A percentile compares a stretch with the other conserved stretches of the same genome.
Evolutionary conservation across 2,888 invertebrate genomes (phyloP).

Genomic region (Tillus elongatus): DNA sequence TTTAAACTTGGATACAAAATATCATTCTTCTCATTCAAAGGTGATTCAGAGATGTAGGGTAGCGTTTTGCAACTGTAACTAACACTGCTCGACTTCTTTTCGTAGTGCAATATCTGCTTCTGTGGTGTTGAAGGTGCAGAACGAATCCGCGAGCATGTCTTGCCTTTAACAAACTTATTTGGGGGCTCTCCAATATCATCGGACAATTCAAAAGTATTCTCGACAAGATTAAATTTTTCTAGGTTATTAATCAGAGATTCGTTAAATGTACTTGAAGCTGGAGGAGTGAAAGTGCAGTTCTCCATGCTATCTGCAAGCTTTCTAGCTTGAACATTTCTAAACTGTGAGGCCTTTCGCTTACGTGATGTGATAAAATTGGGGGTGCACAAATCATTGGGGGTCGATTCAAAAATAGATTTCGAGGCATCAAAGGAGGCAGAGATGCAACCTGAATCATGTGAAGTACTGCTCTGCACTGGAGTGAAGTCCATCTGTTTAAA

Average conservation of each 20-base stretch:
- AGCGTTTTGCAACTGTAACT: constrained; percentile 19
- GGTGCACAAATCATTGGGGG: constrained; percentile 21
- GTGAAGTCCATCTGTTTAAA: constrained; percentile 12
- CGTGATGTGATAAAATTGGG: constrained; percentile 20
- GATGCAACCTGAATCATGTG: constrained; percentile 20
- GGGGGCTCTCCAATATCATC: constrained; percentile 2
- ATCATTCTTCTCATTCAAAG: constrained; percentile 29
- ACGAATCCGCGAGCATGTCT: constrained; percentile 8
- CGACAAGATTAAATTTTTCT: constrained; percentile 25
- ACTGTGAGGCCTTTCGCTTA: constrained; percentile 27
- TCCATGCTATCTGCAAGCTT: constrained; percentile 22
- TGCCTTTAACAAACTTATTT: background rate
- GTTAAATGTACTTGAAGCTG: constrained; percentile 34
- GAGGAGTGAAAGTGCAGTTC: constrained; percentile 21
- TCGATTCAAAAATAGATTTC: constrained; percentile 20
- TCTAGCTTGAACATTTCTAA: constrained; percentile 15
- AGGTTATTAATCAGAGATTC: constrained; percentile 32
- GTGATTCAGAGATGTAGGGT: constrained; percentile 25
- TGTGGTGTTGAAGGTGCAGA: constrained; percentile 25
- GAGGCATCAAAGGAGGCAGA: constrained; percentile 17
- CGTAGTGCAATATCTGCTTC: constrained; percentile 17
- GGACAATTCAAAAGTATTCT: constrained; percentile 11
- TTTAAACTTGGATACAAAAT: constrained; percentile 33
- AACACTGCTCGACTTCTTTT: constrained; percentile 7
- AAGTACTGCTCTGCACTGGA: constrained; percentile 10